Evolutionary conservation across 2,888 invertebrate genomes (phyloP).

Genomic region (Himalopsyche japonica): DNA sequence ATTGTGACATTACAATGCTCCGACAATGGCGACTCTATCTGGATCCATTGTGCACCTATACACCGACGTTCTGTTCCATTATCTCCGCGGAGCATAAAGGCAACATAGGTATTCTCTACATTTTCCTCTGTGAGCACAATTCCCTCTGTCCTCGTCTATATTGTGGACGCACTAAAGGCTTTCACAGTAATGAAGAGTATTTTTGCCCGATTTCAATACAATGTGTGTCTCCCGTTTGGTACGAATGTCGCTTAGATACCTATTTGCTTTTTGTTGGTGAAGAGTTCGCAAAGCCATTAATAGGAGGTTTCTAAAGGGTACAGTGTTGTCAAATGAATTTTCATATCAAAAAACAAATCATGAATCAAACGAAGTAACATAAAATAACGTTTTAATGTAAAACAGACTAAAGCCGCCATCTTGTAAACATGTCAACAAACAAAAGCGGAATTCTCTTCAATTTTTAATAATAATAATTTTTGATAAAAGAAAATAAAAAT

Average conservation of each 20-base stretch:
- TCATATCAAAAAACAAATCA: neutral
- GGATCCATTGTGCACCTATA: slow-evolving; percentile 38
- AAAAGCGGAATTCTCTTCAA: too few relatives aligned
- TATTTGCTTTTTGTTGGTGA: slow-evolving; percentile 20
- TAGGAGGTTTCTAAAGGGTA: neutral
- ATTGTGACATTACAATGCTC: slow-evolving; percentile 39
- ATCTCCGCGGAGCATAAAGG: slow-evolving; percentile 38
- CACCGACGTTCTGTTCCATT: slow-evolving; percentile 39
- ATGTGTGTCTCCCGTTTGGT: slow-evolving; percentile 44
- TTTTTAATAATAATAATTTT: too few relatives aligned
- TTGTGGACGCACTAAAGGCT: slow-evolving; percentile 60
- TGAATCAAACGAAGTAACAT: too few relatives aligned
- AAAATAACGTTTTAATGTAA: too few relatives aligned
- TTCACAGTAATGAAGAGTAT: slow-evolving; percentile 65
- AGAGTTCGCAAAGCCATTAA: slow-evolving; percentile 17
- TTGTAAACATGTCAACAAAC: too few relatives aligned
- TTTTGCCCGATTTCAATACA: slow-evolving; percentile 63
- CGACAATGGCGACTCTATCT: slow-evolving; percentile 41
- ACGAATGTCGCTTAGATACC: slow-evolving; percentile 12
- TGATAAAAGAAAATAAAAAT: too few relatives aligned
- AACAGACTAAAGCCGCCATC: too few relatives aligned
- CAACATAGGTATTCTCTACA: slow-evolving; percentile 36
- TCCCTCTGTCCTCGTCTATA: slow-evolving; percentile 42
- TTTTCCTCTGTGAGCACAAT: slow-evolving; percentile 24
- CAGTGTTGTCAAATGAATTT: neutral